Percentiles rank a stretch among this genome's conserved stretches.
Conservation (phyloP, 92 coral and sea anemone species). For the Metridium senile region DNA sequence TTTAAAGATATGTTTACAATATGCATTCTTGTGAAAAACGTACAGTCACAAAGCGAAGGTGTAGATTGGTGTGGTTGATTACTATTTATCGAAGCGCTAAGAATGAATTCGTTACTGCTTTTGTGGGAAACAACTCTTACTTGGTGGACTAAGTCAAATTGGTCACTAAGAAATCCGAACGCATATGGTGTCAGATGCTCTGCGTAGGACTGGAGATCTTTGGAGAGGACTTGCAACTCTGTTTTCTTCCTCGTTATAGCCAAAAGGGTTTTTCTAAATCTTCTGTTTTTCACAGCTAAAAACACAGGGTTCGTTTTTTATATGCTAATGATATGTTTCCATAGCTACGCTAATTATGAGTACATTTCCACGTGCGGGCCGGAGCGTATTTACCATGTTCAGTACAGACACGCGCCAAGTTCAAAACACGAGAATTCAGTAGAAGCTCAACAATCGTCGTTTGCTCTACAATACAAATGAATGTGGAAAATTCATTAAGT, state of each 20-base stretch:
- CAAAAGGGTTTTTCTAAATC: too few relatives aligned
- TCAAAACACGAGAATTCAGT: too few relatives aligned
- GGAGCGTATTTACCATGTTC: too few relatives aligned
- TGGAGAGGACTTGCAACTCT: constrained; percentile 18
- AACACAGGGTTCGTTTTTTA: too few relatives aligned
- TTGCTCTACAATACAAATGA: too few relatives aligned
- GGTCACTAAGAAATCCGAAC: constrained; percentile 37
- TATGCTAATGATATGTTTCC: too few relatives aligned
- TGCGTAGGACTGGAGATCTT: constrained; percentile 42
- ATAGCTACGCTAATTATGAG: too few relatives aligned
- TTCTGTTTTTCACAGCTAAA: too few relatives aligned
- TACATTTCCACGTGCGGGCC: too few relatives aligned
- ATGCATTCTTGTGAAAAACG: constrained; percentile 44
- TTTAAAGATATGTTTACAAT: constrained; percentile 63
- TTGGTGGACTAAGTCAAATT: constrained; percentile 21
- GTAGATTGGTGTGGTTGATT: constrained; percentile 28
- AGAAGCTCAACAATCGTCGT: too few relatives aligned
- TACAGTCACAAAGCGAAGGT: constrained; percentile 33
- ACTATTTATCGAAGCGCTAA: constrained; percentile 10
- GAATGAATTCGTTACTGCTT: constrained; percentile 16
- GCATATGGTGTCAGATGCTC: constrained; percentile 50
- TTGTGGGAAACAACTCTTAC: constrained; percentile 29
- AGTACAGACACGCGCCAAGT: too few relatives aligned
- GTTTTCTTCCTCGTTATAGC: constrained; percentile 29
- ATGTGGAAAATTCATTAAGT: too few relatives aligned